Evolutionary conservation across 2,888 invertebrate species (phyloP), one percentile per base, ranked within the genome.

Genomic region (Bembecia ichneumoniformis): DNA sequence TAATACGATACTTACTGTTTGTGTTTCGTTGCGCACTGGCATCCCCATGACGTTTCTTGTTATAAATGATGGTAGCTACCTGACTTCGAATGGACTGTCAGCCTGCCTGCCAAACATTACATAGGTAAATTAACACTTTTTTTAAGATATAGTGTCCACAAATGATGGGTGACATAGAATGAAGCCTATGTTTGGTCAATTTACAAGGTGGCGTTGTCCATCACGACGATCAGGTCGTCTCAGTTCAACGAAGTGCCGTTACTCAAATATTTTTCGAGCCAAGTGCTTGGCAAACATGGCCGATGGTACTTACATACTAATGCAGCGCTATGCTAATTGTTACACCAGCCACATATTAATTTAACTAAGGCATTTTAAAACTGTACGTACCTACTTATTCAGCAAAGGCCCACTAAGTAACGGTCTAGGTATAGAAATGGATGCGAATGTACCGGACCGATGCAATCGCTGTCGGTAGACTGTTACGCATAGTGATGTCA

Each of bases 241-340:
- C 60, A 68, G 64, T 60, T 60, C 55, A 56, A 55, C 59, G 59
- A 66, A 71, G 68, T 70, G 68, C 74, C 71, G 74, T 76, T 77
- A 74, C 60, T 70, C 71, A 79, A 79, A 79, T 77, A 79, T 74
- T 75, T 78, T 68, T 71, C 62, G 60, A 72, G 63, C 61, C 59
- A 62, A 78, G 73, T 73, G 72, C 68, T 73, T 60, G 65, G 68
- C 74, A 77, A 81, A 79, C 74, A 76, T 61, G 66, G 61, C 68
- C 66, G 66, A 71, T 64, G 68, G 67, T 64, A 75, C 81, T 80
- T 82, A 82, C 82, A 81, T 82, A 82, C 77, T 79, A 82, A 83
- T 82, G 80, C 55, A 68, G 80, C 80, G 82, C 78, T 82, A 80
- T 81, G 82, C 78, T 82, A 81, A 81, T 79, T 66, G 76, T 72